Percentiles rank a stretch among this genome's conserved stretches.
phyloP scores from a whole-genome alignment of 1,140 invertebrate genomes.

The Drosophila orena region DNA sequence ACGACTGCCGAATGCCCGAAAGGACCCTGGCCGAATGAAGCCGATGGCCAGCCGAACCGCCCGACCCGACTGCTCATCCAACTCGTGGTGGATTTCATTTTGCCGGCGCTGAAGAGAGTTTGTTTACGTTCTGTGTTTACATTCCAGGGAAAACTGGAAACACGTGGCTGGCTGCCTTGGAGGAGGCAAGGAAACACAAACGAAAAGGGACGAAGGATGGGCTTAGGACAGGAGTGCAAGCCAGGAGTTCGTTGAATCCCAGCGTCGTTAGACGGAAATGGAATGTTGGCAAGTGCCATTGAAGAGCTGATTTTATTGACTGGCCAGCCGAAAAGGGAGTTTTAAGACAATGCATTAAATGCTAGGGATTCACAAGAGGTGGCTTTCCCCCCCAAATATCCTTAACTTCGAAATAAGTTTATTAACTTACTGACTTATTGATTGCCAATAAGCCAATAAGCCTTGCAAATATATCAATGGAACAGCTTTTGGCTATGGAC shows the following conservation, averaged over 20 bases:
- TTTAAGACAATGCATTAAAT: constrained; percentile 21
- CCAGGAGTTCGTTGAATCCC: constrained; percentile 21
- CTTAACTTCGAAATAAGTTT: too few species aligned
- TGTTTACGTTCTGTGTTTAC: constrained; percentile 76
- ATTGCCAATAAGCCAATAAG: too few species aligned
- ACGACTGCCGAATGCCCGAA: constrained; percentile 2
- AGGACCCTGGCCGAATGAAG: constrained; percentile 2
- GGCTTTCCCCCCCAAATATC: background rate
- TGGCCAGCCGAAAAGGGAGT: constrained; percentile 3
- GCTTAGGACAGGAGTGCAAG: too few species aligned
- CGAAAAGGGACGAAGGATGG: background rate
- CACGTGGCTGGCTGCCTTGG: constrained; percentile 26
- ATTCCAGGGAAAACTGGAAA: constrained; percentile 46
- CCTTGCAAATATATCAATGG: too few species aligned
- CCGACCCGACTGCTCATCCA: constrained; percentile 5
- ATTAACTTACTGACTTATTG: too few species aligned
- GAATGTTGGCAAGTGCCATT: constrained; percentile 32
- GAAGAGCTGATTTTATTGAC: constrained; percentile 21
- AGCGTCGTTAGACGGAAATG: constrained; percentile 12
- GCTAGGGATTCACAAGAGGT: background rate
- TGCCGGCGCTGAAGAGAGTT: constrained; percentile 31
- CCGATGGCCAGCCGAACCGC: constrained; percentile 4
- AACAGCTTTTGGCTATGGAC: too few species aligned
- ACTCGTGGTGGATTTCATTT: constrained; percentile 37
- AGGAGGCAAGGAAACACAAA: background rate